Evolutionary conservation across 2,888 invertebrate species (phyloP).

Genomic region (Ophioninae sp.): DNA sequence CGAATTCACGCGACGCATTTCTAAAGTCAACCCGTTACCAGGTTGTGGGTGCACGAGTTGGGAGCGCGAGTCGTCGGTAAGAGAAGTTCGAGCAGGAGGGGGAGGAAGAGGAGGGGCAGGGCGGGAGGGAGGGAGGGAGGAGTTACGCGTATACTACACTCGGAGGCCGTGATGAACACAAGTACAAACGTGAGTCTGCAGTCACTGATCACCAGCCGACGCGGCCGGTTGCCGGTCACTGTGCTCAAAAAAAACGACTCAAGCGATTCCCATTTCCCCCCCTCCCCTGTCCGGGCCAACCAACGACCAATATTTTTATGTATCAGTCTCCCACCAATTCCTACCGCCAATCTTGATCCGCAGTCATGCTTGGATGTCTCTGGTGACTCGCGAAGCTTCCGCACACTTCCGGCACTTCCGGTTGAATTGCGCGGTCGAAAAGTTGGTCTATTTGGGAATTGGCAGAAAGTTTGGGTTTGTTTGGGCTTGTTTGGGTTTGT

Average conservation of each 20-base stretch:
- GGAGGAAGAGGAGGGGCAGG: conserved; percentile 31
- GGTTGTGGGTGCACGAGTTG: conserved; percentile 34
- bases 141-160: conserved; percentile 16
- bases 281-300: neutral
- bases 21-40: too few species aligned
- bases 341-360: conserved; percentile 36
- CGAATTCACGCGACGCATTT: too few species aligned
- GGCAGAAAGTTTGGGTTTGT: neutral
- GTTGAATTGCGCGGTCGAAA: conserved; percentile 50
- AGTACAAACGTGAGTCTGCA: conserved; percentile 58
- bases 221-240: conserved; percentile 62
- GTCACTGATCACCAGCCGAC: conserved; percentile 67
- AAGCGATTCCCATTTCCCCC: conserved; percentile 13
- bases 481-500: too few species aligned
- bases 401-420: conserved; percentile 54
- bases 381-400: conserved; percentile 17
- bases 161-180: conserved; percentile 61
- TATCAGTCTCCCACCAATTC: conserved; percentile 6
- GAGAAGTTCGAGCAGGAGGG: conserved; percentile 8
- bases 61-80: conserved; percentile 33
- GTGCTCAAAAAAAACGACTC: conserved; percentile 48
- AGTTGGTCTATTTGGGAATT: conserved; percentile 3
- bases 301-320: neutral
- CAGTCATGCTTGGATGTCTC: conserved; percentile 17
- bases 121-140: conserved; percentile 34